Conservation (phyloP, 1,140 invertebrate species). For the Sycobia sp. region DNA sequence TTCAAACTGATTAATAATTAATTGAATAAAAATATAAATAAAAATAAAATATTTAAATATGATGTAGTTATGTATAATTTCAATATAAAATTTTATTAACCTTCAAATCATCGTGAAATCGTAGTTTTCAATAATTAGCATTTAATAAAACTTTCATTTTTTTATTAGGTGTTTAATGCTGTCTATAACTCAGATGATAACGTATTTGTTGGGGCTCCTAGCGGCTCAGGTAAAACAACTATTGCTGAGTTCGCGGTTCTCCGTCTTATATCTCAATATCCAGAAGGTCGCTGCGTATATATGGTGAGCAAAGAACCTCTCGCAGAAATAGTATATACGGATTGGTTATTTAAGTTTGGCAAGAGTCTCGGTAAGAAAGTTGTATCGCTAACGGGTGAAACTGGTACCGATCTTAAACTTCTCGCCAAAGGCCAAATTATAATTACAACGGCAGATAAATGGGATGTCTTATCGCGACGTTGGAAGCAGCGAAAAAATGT, state of each 20-base stretch:
- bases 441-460: conserved; percentile 96
- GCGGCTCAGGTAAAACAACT: conserved; percentile 95
- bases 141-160: not conserved
- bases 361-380: conserved; percentile 82
- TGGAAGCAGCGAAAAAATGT: conserved; percentile 99
- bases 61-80: too few species aligned
- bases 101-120: not conserved
- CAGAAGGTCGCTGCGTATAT: conserved; percentile 86
- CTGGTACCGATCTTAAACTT: conserved; percentile 94
- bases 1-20: too few species aligned
- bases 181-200: conserved; percentile 99
- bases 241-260: conserved; percentile 97
- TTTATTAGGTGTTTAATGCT: conserved; percentile 85
- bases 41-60: too few species aligned
- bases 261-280: conserved; percentile 79
- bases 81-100: too few species aligned
- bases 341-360: conserved; percentile 91
- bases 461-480: conserved; percentile 96
- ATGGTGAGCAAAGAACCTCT: conserved; percentile 90
- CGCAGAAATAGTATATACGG: conserved; percentile 87
- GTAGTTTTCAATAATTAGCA: not conserved
- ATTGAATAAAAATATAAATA: too few species aligned
- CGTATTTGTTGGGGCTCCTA: conserved; percentile 97
- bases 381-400: conserved; percentile 96
- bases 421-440: conserved; percentile 92